These are phyloP conservation scores for Monochamus saltuarius DNA, from an alignment of 1,140 invertebrate genomes.

Conservation along the genomic window DNA sequence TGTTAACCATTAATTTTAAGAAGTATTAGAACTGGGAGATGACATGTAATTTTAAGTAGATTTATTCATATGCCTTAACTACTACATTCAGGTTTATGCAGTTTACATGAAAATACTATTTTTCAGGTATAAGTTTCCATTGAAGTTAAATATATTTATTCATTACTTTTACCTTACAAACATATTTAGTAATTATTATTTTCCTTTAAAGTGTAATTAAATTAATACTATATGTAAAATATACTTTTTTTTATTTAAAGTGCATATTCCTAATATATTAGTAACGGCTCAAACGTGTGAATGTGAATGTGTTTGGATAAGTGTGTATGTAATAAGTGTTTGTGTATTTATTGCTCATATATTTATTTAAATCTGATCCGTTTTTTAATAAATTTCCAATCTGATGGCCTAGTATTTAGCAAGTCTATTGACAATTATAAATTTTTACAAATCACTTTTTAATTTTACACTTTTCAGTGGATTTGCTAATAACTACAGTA, in stretches of 20 bases:
- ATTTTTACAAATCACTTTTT: constrained; percentile 14
- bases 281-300: constrained; percentile 12
- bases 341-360: constrained; percentile 2
- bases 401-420: constrained; percentile 11
- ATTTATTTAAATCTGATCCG: not conserved
- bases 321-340: constrained; percentile 8
- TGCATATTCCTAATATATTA: constrained; percentile 6
- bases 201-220: too few species aligned
- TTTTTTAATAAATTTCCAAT: too few species aligned
- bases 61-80: constrained; percentile 3
- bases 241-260: constrained; percentile 3
- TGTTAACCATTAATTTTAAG: constrained; percentile 47
- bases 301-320: constrained; percentile 9
- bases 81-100: too few species aligned
- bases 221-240: not conserved
- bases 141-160: too few species aligned
- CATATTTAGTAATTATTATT: too few species aligned
- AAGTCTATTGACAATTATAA: constrained; percentile 9
- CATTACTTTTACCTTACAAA: too few species aligned
- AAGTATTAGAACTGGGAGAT: constrained; percentile 30
- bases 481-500: not conserved
- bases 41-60: constrained; percentile 1
- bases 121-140: too few species aligned
- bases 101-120: too few species aligned
- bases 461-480: constrained; percentile 7